Percentiles rank a stretch among this genome's conserved stretches.
phyloP scores from a whole-genome alignment of 2,797 vertebrate species.

The Sandelia bainsii region DNA sequence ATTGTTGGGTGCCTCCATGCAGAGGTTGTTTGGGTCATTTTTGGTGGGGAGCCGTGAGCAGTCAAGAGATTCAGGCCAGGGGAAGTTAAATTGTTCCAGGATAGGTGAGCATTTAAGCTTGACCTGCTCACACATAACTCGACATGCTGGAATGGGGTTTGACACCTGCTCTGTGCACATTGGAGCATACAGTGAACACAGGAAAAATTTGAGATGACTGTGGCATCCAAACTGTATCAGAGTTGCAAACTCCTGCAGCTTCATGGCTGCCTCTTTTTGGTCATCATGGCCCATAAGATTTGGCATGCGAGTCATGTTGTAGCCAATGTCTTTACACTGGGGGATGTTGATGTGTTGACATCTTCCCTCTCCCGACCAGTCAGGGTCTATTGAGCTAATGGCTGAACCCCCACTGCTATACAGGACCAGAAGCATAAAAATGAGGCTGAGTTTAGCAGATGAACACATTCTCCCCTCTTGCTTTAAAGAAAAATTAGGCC shows the following conservation, averaged over 20 bases:
- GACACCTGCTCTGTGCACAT: conserved; percentile 99
- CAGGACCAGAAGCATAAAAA: conserved; percentile 69
- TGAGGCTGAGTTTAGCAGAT: conserved; percentile 53
- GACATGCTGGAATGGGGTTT: conserved; percentile 94
- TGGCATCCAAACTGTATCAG: conserved; percentile 97
- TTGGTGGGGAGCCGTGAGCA: conserved; percentile 95
- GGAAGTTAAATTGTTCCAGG: conserved; percentile 95
- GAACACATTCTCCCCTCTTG: conserved; percentile 70
- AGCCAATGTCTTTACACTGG: conserved; percentile 97
- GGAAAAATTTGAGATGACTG: conserved; percentile 94
- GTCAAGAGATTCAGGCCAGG: conserved; percentile 96
- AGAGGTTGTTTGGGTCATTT: conserved; percentile 96
- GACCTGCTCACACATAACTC: conserved; percentile 97
- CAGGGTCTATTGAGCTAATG: conserved; percentile 93
- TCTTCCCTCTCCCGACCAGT: conserved; percentile 91
- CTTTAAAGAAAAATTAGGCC: conserved; percentile 21
- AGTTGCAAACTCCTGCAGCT: conserved; percentile 96
- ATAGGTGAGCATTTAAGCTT: conserved; percentile 94
- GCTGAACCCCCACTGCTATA: conserved; percentile 77
- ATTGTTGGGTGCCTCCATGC: conserved; percentile 98
- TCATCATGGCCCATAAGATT: conserved; percentile 97
- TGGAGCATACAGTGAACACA: conserved; percentile 97
- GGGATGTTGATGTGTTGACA: conserved; percentile 96
- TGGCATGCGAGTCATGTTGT: conserved; percentile 98
- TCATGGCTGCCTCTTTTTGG: conserved; percentile 95